These are phyloP conservation scores for Dicranocentrus wangi DNA, from an alignment of 2,888 invertebrate species.

Conservation along the genomic window DNA sequence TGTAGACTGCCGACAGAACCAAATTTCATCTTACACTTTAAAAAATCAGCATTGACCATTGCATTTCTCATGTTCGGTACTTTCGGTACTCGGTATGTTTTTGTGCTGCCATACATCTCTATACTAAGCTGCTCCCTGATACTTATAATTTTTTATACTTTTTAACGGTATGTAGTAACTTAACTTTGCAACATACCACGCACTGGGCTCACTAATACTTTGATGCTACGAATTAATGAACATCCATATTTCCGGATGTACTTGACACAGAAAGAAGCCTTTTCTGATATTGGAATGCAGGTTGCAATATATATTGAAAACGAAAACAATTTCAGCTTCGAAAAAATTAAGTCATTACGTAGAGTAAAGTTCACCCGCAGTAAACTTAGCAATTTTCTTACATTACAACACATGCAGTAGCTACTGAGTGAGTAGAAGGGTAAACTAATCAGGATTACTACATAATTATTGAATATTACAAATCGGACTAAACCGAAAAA, in stretches of 20 bases:
- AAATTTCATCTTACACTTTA: neutral
- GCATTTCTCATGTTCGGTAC: slow-evolving; percentile 33
- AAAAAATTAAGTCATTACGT: too few species aligned
- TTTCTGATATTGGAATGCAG: slow-evolving; percentile 28
- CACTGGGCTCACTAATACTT: slow-evolving; percentile 38
- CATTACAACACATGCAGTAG: too few species aligned
- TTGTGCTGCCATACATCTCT: slow-evolving; percentile 38
- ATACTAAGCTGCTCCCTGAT: slow-evolving; percentile 51
- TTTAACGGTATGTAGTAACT: slow-evolving; percentile 4
- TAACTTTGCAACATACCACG: neutral
- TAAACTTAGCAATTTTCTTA: too few species aligned
- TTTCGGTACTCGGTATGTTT: too few species aligned
- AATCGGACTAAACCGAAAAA: neutral
- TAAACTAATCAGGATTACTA: too few species aligned
- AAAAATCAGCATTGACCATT: slow-evolving; percentile 47
- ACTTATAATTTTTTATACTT: too few species aligned
- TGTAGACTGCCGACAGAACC: slow-evolving; percentile 33
- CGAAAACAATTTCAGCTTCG: too few species aligned
- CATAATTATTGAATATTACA: neutral
- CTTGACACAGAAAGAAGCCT: too few species aligned
- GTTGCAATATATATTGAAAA: slow-evolving; percentile 22
- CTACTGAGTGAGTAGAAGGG: too few species aligned
- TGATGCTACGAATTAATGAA: slow-evolving; percentile 1
- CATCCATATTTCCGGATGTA: neutral
- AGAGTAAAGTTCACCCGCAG: too few species aligned